These are phyloP conservation scores for Rana temporaria DNA, from an alignment of 2,113 vertebrate genomes.

Conservation along the genomic window DNA sequence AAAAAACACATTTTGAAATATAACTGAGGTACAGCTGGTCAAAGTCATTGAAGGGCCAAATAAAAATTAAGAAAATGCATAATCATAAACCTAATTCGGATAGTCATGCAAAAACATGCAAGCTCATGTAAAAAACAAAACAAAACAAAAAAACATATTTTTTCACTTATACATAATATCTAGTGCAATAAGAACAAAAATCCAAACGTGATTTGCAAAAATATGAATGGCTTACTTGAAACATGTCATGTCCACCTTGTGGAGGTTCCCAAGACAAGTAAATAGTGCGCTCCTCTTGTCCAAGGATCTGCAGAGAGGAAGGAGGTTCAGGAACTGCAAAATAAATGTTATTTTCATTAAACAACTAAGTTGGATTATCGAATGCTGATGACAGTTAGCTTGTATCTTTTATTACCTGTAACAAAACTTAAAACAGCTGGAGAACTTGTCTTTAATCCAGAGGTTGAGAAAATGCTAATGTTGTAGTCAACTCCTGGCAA, in stretches of 20 bases:
- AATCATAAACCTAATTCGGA: no score
- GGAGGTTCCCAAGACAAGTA: constrained; percentile 82
- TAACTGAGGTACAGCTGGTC: no score
- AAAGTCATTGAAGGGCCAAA: no score
- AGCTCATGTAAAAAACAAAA: no score
- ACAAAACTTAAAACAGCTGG: constrained; percentile 67
- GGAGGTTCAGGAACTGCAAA: constrained; percentile 77
- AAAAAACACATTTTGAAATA: no score
- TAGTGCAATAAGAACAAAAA: no score
- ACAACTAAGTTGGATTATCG: background rate
- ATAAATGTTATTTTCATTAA: constrained; percentile 14
- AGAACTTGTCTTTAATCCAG: constrained; percentile 73
- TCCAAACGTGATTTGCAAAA: background rate
- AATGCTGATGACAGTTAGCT: background rate
- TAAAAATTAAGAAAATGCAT: no score
- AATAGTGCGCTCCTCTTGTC: constrained; percentile 72
- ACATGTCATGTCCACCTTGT: constrained; percentile 75
- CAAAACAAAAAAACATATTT: no score
- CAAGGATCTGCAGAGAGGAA: constrained; percentile 74
- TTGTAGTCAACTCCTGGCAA: constrained; percentile 75
- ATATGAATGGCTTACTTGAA: constrained; percentile 74
- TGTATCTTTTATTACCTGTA: constrained; percentile 70
- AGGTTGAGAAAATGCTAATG: constrained; percentile 73
- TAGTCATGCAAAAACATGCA: no score
- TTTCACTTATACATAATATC: no score